Conservation (phyloP, 2,888 invertebrate genomes). For the Tuta absoluta region DNA sequence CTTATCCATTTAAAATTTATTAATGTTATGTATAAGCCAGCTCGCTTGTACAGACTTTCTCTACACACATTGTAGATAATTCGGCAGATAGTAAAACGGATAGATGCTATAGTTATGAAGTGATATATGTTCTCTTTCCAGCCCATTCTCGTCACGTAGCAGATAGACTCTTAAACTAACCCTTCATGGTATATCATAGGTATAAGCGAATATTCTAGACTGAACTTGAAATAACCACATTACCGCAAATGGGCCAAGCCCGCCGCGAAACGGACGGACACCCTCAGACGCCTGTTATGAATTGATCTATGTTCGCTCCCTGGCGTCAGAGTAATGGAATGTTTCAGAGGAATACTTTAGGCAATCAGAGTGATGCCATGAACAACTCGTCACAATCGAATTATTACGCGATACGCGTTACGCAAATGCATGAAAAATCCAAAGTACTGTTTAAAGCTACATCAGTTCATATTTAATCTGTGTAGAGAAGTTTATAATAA, state of each 20-base stretch:
- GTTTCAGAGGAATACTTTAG: too few relatives aligned
- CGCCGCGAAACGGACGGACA: not conserved
- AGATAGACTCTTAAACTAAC: slow-evolving; percentile 45
- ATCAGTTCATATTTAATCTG: too few relatives aligned
- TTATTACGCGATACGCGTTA: too few relatives aligned
- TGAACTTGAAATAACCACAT: not conserved
- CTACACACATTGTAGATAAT: too few relatives aligned
- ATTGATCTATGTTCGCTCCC: slow-evolving; percentile 6
- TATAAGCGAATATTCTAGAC: not conserved
- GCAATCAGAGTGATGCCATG: too few relatives aligned
- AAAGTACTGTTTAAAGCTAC: too few relatives aligned
- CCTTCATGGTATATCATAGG: not conserved
- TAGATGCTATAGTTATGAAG: not conserved
- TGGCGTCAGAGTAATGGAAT: not conserved
- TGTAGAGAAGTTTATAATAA: too few relatives aligned
- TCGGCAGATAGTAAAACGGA: not conserved
- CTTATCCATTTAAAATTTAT: too few relatives aligned
- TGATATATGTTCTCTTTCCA: slow-evolving; percentile 21
- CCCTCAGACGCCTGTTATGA: slow-evolving; percentile 6
- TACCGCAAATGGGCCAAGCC: not conserved
- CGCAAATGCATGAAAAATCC: too few relatives aligned
- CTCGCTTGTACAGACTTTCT: too few relatives aligned
- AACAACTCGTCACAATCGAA: too few relatives aligned
- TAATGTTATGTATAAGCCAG: too few relatives aligned
- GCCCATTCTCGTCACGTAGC: slow-evolving; percentile 54